A percentile compares a stretch with the other conserved stretches of the same genome.
Conservation (phyloP, 2,888 invertebrate genomes). For the Sinopyrophorus schimmeli region DNA sequence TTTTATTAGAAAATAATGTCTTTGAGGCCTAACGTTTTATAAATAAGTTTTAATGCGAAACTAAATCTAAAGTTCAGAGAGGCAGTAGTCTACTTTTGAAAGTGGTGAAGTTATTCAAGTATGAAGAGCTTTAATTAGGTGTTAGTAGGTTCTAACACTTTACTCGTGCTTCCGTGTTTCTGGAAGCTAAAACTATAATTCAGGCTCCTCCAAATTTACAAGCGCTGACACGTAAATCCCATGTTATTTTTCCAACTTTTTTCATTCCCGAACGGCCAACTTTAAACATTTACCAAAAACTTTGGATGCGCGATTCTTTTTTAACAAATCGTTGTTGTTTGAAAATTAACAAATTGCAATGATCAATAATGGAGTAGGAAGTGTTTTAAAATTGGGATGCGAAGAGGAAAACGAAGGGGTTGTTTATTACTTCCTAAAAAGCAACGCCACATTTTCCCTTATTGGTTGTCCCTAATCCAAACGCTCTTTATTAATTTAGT, state of each 20-base stretch:
- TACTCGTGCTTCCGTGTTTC: background rate
- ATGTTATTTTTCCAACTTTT: constrained; percentile 20
- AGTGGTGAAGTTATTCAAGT: no score
- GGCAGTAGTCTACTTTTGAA: no score
- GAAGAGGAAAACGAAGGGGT: constrained; percentile 11
- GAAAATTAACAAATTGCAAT: background rate
- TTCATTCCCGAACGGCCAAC: constrained; percentile 11
- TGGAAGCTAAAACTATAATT: constrained; percentile 13
- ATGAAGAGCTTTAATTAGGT: no score
- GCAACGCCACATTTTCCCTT: constrained; percentile 11
- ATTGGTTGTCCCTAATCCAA: constrained; percentile 24
- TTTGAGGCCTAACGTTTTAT: no score
- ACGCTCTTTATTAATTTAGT: constrained; percentile 20
- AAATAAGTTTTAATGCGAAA: no score
- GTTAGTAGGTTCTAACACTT: no score
- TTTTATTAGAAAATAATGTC: no score
- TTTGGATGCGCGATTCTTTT: no score
- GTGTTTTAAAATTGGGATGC: background rate
- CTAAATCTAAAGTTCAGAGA: no score
- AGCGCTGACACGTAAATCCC: constrained; percentile 21
- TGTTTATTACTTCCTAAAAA: constrained; percentile 20
- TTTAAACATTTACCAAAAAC: constrained; percentile 16
- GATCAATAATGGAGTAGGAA: no score
- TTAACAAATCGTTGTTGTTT: no score
- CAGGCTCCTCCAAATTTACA: constrained; percentile 16